These are phyloP conservation scores for Apteryx mantelli DNA, from an alignment of 2,113 vertebrate species.

Conservation along the genomic window DNA sequence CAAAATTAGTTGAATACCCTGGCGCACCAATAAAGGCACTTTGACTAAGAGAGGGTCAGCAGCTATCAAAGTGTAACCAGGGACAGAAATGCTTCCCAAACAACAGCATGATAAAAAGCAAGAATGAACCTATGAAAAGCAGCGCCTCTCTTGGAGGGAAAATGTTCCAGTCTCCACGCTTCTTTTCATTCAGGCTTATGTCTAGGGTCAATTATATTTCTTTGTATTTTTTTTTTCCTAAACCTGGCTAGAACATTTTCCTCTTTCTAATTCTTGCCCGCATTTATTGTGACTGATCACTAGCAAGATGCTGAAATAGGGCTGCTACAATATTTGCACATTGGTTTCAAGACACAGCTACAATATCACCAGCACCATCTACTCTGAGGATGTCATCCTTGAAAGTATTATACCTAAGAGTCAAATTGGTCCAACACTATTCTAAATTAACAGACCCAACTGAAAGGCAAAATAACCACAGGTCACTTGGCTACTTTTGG, in stretches of 20 bases:
- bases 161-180: neutral
- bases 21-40: neutral
- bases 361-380: neutral
- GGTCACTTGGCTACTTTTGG: neutral
- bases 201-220: neutral
- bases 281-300: neutral
- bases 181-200: neutral
- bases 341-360: neutral
- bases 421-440: neutral
- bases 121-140: neutral
- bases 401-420: neutral
- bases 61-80: neutral
- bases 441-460: neutral
- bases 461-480: neutral
- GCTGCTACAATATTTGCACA: neutral
- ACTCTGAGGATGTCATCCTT: neutral
- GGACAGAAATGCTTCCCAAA: neutral
- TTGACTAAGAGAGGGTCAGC: neutral
- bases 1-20: neutral
- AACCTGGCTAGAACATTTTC: neutral
- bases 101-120: neutral
- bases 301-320: neutral
- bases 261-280: neutral
- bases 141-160: neutral
- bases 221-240: neutral